Percentiles rank a stretch among this genome's conserved stretches.
These are phyloP conservation scores for Coleophora deauratella DNA, from an alignment of 2,888 invertebrate genomes.

Conservation along the genomic window DNA sequence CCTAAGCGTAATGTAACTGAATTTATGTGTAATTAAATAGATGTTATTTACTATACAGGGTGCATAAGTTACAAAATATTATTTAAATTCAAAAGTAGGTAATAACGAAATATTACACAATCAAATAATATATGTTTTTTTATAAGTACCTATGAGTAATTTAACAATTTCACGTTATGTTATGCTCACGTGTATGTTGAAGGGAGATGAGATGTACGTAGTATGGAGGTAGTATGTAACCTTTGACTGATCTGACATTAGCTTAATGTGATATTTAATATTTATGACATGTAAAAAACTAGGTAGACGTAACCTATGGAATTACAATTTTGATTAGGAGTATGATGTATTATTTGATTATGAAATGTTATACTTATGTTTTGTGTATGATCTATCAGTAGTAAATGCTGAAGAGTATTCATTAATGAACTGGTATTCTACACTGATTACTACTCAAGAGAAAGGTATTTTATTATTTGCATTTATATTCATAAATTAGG, in stretches of 20 bases:
- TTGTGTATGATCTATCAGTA: neutral
- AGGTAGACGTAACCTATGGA: slow-evolving; percentile 50
- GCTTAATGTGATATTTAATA: slow-evolving; percentile 72
- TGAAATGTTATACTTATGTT: slow-evolving; percentile 11
- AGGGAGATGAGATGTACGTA: neutral
- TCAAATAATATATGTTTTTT: no score
- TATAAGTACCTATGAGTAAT: no score
- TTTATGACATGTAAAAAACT: slow-evolving; percentile 59
- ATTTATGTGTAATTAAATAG: no score
- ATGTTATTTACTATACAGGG: no score
- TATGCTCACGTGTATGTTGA: slow-evolving; percentile 31
- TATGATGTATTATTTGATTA: slow-evolving; percentile 28
- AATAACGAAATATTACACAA: no score
- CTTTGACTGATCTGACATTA: slow-evolving; percentile 68
- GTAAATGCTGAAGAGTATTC: slow-evolving; percentile 13
- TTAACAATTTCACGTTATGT: slow-evolving; percentile 16
- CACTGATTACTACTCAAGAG: slow-evolving; percentile 2
- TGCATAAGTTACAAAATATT: no score
- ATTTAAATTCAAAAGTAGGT: no score
- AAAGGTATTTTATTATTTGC: neutral
- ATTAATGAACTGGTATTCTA: slow-evolving; percentile 7
- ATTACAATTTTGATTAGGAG: slow-evolving; percentile 35
- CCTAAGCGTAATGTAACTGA: no score
- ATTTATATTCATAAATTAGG: slow-evolving; percentile 51
- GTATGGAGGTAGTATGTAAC: slow-evolving; percentile 49